phyloP scores from a whole-genome alignment of 2,797 vertebrate genomes.

The Hydrocynus forskahlii region DNA sequence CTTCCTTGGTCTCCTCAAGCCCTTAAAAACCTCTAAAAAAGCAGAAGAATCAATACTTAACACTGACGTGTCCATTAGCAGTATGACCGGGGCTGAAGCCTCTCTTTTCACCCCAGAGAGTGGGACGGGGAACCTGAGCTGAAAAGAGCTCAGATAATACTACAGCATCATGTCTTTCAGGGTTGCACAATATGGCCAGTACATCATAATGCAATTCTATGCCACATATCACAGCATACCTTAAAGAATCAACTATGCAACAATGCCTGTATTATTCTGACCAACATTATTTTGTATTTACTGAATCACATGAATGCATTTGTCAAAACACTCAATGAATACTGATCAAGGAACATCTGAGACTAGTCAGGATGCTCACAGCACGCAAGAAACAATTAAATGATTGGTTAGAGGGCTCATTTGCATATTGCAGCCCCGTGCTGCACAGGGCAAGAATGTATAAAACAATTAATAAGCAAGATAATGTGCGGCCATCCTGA shows the following conservation, averaged over 20 bases:
- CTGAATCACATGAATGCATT: not conserved
- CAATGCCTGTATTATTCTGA: too few relatives aligned
- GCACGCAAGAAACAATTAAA: not conserved
- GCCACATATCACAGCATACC: not conserved
- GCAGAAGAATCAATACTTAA: slow-evolving; percentile 49
- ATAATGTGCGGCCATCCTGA: slow-evolving; percentile 16
- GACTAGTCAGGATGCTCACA: not conserved
- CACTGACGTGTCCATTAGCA: slow-evolving; percentile 47
- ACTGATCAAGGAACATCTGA: not conserved
- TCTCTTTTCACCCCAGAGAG: not conserved
- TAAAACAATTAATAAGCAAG: not conserved
- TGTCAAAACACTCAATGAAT: not conserved
- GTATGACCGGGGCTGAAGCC: slow-evolving; percentile 9
- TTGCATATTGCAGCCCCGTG: not conserved
- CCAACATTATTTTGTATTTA: too few relatives aligned
- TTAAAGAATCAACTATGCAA: not conserved
- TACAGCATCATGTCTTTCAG: slow-evolving; percentile 22
- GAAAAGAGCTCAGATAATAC: slow-evolving; percentile 3
- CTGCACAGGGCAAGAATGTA: not conserved
- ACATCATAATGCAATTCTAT: not conserved
- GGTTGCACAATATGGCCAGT: not conserved
- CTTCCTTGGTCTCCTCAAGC: slow-evolving; percentile 2
- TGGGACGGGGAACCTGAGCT: not conserved
- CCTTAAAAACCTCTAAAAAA: slow-evolving; percentile 40
- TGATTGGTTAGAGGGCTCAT: not conserved